phyloP scores from a whole-genome alignment of 1,140 invertebrate species.

The Ceratosolen fusciceps region DNA sequence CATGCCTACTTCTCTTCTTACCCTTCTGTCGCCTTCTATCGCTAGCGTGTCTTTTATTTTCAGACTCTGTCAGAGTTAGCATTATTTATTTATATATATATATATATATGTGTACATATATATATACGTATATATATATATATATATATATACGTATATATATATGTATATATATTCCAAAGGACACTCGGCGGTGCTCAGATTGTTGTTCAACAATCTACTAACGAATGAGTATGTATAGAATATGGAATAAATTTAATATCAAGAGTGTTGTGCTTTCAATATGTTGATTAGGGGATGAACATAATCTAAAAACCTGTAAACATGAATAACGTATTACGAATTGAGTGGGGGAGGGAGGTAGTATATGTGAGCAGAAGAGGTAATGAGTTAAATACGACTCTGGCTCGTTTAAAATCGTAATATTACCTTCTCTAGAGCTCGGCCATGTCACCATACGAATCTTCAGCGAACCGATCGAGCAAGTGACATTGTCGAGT shows the following conservation, averaged over 20 bases:
- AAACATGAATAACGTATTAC: constrained; percentile 27
- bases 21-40: constrained; percentile 26
- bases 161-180: too few species aligned
- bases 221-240: background rate
- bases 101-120: too few species aligned
- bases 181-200: background rate
- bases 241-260: background rate
- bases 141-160: too few species aligned
- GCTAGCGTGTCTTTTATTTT: constrained; percentile 35
- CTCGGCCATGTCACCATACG: background rate
- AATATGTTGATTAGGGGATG: constrained; percentile 13
- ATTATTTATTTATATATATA: constrained; percentile 12
- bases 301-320: constrained; percentile 1
- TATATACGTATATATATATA: too few species aligned
- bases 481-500: background rate
- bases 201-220: background rate
- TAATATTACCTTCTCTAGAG: background rate
- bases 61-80: constrained; percentile 41
- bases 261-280: background rate
- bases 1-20: constrained; percentile 38
- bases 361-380: too few species aligned
- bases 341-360: background rate
- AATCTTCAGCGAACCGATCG: background rate
- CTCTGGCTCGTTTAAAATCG: too few species aligned
- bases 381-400: too few species aligned